Percentiles rank a stretch among this genome's conserved stretches.
Conservation (phyloP, 2,113 vertebrate genomes). For the Saccopteryx leptura region DNA sequence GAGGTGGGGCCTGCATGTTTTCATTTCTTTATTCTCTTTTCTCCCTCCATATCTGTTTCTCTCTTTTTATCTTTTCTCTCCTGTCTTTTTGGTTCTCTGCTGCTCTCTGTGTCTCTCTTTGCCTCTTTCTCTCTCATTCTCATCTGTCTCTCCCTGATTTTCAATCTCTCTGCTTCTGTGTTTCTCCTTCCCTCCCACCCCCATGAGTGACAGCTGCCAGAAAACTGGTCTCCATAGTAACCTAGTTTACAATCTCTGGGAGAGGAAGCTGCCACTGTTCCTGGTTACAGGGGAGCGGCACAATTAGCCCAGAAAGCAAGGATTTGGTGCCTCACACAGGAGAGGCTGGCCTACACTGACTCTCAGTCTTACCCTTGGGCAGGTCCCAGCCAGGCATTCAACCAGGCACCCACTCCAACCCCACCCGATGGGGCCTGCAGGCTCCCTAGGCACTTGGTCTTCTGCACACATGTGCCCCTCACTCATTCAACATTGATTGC, state of each 20-base stretch:
- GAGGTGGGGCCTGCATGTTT: not conserved
- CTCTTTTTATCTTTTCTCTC: not conserved
- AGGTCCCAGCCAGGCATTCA: not conserved
- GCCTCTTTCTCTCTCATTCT: slow-evolving; percentile 65
- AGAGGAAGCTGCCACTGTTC: slow-evolving; percentile 66
- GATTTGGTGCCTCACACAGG: not conserved
- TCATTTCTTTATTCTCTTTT: slow-evolving; percentile 71
- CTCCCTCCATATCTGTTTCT: not conserved
- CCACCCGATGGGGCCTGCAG: not conserved
- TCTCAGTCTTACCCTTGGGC: not conserved
- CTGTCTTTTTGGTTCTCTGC: not conserved
- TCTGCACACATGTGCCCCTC: not conserved
- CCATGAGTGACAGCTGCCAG: slow-evolving; percentile 89
- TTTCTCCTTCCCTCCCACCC: slow-evolving; percentile 79
- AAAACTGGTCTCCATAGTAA: slow-evolving; percentile 93
- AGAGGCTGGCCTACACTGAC: not conserved
- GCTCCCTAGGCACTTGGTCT: not conserved
- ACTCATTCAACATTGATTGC: not conserved
- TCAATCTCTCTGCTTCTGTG: slow-evolving; percentile 26
- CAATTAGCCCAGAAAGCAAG: slow-evolving; percentile 77
- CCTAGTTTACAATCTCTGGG: slow-evolving; percentile 83
- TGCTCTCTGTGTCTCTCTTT: not conserved
- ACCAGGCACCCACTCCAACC: not conserved
- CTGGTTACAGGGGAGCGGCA: slow-evolving; percentile 77
- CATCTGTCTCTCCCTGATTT: not conserved